A percentile compares a stretch with the other conserved stretches of the same genome.
These are phyloP conservation scores for Thalassarche chlororhynchos DNA, from an alignment of 2,113 vertebrate species.

Conservation along the genomic window DNA sequence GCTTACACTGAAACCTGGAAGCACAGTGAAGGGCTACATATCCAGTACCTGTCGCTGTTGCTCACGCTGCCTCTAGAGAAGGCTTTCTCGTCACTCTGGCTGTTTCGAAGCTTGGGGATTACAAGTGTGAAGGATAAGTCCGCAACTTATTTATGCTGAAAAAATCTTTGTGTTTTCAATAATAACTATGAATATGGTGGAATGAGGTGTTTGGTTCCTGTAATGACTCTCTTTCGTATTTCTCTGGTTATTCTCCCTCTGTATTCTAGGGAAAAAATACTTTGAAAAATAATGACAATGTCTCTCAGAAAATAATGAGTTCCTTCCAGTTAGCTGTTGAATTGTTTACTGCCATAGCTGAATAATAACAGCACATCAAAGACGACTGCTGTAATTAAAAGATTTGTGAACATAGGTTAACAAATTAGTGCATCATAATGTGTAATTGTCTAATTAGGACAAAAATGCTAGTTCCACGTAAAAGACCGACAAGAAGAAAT, in stretches of 20 bases:
- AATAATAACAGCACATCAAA: slow-evolving; percentile 79
- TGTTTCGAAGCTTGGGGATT: neutral
- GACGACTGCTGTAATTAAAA: slow-evolving; percentile 78
- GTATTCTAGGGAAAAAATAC: slow-evolving; percentile 7
- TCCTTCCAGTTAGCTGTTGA: slow-evolving; percentile 68
- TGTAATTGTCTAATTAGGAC: slow-evolving; percentile 80
- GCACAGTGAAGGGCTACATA: rapidly evolving
- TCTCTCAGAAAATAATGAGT: slow-evolving; percentile 72
- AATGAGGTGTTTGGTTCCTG: neutral
- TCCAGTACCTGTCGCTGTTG: neutral
- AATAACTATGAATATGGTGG: neutral
- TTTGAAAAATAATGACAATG: slow-evolving; percentile 51
- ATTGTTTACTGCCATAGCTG: slow-evolving; percentile 76
- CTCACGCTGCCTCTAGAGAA: neutral
- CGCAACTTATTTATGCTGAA: neutral
- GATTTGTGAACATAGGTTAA: slow-evolving; percentile 81
- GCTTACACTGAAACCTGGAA: neutral
- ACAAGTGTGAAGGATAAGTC: neutral
- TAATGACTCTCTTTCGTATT: neutral
- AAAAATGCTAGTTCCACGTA: slow-evolving; percentile 69
- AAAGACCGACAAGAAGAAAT: slow-evolving; percentile 60
- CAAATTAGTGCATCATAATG: slow-evolving; percentile 78
- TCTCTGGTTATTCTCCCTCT: neutral
- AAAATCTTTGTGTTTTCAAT: neutral
- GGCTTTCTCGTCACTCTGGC: neutral